phyloP scores from a whole-genome alignment of 2,888 invertebrate species.

The Philereme vetulata region DNA sequence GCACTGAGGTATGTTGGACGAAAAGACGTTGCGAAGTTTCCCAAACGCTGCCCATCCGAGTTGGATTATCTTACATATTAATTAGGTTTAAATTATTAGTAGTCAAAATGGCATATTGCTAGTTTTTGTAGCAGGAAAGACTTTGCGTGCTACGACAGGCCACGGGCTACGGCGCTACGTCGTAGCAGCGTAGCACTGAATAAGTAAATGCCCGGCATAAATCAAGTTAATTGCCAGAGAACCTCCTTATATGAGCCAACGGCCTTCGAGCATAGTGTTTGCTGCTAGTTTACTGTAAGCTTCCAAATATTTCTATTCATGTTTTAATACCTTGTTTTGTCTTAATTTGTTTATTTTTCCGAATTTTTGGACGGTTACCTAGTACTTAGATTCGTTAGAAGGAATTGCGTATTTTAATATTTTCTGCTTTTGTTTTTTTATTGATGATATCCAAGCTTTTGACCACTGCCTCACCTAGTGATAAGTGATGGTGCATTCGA shows the following conservation, averaged over 20 bases:
- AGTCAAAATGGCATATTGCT: conserved; percentile 38
- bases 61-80: conserved; percentile 37
- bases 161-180: conserved; percentile 38
- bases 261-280: conserved; percentile 64
- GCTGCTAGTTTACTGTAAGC: conserved; percentile 49
- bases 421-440: too few relatives aligned
- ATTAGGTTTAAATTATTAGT: conserved; percentile 34
- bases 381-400: too few relatives aligned
- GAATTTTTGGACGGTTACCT: too few relatives aligned
- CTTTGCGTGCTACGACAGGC: conserved; percentile 63
- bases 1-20: too few relatives aligned
- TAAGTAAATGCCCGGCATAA: conserved; percentile 81
- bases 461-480: too few relatives aligned
- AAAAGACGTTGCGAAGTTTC: too few relatives aligned
- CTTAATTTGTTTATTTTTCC: too few relatives aligned
- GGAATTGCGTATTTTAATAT: too few relatives aligned
- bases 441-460: too few relatives aligned
- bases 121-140: conserved; percentile 47
- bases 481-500: too few relatives aligned
- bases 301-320: conserved; percentile 6
- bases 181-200: conserved; percentile 75
- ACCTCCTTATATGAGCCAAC: conserved; percentile 77
- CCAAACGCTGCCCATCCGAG: too few relatives aligned
- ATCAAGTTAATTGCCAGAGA: conserved; percentile 83
- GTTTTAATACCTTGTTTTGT: background rate